Evolutionary conservation across 2,888 invertebrate species (phyloP), one percentile per base, ranked within the genome.

Genomic region (Monopis laevigella): DNA sequence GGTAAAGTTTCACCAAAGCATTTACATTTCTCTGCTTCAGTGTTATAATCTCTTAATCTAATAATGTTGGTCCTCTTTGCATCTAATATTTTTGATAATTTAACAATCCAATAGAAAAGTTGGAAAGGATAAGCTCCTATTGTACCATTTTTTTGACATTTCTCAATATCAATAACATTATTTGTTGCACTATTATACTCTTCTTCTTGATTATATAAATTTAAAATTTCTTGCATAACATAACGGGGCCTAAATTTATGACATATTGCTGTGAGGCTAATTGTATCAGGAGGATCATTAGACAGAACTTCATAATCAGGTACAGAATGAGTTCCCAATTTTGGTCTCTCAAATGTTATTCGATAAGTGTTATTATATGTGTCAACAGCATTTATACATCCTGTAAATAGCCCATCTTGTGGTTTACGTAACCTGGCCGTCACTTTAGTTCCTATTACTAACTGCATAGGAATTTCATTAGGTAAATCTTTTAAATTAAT

Each of bases 291-390:
- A 30, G 90, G 88, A 54, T 96, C 96, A 66, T 94, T 94, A 2
- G 95, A 94, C 65, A 96, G 82, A 47, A 98, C 97, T 85, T 98
- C 98, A 77, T 90, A 96, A 74, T 98, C 98, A 14, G 96, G 96
- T 46, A 98, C 93, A 41, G 96, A 95, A 71, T 97, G 95, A 3
- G 96, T 96, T 1, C 97, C 97, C 28, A 98, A 82, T 32, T 95
- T 96, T 30, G 88, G 87, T 40, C 96, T 84, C 67, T 97, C 97
- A 77, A 98, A 98, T 1, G 94, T 92, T 51, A 98, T 93, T 54
- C 98, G 84, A 66, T 98, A 98, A 6, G 94, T 93, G 56, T 94
- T 95, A 58, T 94, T 93, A 3, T 93, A 89, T 3, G 96, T 95
- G 60, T 98, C 97, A 14, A 98, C 92, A 24, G 96, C 98, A 77